These are phyloP conservation scores for Villa cingulata DNA, from an alignment of 2,888 invertebrate genomes.

Conservation along the genomic window DNA sequence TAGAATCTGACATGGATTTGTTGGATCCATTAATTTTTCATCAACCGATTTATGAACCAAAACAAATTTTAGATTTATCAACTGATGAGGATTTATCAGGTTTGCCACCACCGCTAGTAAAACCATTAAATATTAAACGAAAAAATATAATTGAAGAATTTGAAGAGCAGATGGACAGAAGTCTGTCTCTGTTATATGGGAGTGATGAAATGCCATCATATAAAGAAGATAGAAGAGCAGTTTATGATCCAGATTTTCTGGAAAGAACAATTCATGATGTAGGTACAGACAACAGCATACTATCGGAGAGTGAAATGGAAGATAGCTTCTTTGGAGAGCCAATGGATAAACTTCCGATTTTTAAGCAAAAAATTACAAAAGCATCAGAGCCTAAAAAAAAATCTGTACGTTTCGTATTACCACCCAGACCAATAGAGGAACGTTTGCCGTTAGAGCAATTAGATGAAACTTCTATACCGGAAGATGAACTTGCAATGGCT, in stretches of 20 bases:
- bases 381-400: neutral
- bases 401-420: too few species aligned
- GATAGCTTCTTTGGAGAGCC: neutral
- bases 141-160: constrained; percentile 5
- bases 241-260: constrained; percentile 6
- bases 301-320: constrained; percentile 1
- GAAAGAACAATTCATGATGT: constrained; percentile 1
- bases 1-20: constrained; percentile 6
- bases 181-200: constrained; percentile 2
- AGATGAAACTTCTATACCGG: neutral
- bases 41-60: neutral
- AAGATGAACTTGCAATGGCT: neutral
- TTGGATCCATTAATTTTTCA: constrained; percentile 8
- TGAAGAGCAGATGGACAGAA: constrained; percentile 4
- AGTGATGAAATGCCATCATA: neutral
- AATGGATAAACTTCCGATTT: neutral
- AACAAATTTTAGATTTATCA: constrained; percentile 1
- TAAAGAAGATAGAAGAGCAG: neutral
- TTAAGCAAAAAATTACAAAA: too few species aligned
- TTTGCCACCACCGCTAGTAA: neutral
- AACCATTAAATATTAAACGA: neutral
- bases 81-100: neutral
- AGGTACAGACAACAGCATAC: constrained; percentile 4
- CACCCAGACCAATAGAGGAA: too few species aligned
- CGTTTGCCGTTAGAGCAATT: neutral